Evolutionary conservation across 1,140 invertebrate species (phyloP).

Genomic region (Sitophilus oryzae): DNA sequence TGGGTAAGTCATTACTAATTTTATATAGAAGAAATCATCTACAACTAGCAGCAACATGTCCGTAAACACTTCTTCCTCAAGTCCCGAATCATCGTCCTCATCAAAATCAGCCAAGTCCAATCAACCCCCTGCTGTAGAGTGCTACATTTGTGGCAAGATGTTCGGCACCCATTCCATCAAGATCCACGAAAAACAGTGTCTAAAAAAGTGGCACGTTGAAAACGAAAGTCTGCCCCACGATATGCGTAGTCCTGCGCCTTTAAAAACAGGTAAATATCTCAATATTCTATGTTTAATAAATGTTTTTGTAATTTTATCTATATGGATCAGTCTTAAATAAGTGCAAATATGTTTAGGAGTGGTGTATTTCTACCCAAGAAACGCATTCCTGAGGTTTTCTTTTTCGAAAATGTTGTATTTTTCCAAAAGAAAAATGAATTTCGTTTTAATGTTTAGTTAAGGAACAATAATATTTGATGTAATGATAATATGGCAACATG

Average conservation of each 20-base stretch:
- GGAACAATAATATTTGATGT: too few relatives aligned
- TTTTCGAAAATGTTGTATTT: too few relatives aligned
- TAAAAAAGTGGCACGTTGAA: slow-evolving; percentile 54
- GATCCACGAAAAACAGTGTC: slow-evolving; percentile 75
- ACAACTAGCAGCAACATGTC: too few relatives aligned
- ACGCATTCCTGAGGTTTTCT: too few relatives aligned
- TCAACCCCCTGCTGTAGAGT: slow-evolving; percentile 38
- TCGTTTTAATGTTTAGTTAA: too few relatives aligned
- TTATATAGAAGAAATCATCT: too few relatives aligned
- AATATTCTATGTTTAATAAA: neutral
- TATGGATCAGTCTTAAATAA: neutral
- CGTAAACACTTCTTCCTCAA: slow-evolving; percentile 16
- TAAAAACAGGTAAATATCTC: slow-evolving; percentile 6
- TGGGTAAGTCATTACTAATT: too few relatives aligned
- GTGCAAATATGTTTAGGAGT: neutral
- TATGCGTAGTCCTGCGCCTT: slow-evolving; percentile 24
- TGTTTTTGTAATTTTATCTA: neutral
- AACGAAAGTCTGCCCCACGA: slow-evolving; percentile 28
- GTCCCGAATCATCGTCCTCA: slow-evolving; percentile 5
- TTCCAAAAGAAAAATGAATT: too few relatives aligned
- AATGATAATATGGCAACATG: too few relatives aligned
- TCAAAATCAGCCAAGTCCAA: slow-evolving; percentile 3
- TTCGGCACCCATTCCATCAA: slow-evolving; percentile 69
- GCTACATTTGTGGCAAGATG: slow-evolving; percentile 69
- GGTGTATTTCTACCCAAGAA: neutral